These are phyloP conservation scores for Agonum fuliginosum DNA, from an alignment of 2,888 invertebrate genomes.

Conservation along the genomic window DNA sequence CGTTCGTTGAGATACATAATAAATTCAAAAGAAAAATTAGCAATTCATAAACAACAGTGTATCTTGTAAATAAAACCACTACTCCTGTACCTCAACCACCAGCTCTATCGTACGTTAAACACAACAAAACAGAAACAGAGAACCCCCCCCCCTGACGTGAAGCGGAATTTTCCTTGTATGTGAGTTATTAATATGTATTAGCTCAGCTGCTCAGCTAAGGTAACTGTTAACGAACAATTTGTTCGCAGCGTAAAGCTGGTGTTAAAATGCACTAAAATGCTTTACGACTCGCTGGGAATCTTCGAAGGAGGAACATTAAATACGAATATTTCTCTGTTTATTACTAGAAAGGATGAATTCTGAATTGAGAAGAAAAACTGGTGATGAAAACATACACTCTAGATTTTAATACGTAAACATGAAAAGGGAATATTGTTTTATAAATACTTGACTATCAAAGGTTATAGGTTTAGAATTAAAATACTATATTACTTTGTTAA, in stretches of 20 bases:
- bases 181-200: slow-evolving; percentile 35
- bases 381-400: neutral
- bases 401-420: neutral
- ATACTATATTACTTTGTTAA: too few relatives aligned
- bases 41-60: slow-evolving; percentile 33
- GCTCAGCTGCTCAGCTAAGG: too few relatives aligned
- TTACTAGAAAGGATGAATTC: too few relatives aligned
- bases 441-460: too few relatives aligned
- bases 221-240: slow-evolving; percentile 30
- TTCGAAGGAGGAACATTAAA: too few relatives aligned
- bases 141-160: too few relatives aligned
- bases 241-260: neutral
- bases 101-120: neutral
- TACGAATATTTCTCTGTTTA: too few relatives aligned
- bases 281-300: slow-evolving; percentile 13
- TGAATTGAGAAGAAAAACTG: too few relatives aligned
- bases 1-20: neutral
- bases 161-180: slow-evolving; percentile 15
- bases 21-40: slow-evolving; percentile 35
- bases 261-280: slow-evolving; percentile 27
- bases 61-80: slow-evolving; percentile 25
- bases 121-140: too few relatives aligned
- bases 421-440: neutral
- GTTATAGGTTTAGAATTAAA: too few relatives aligned
- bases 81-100: too few relatives aligned